Conservation (phyloP, 2,888 invertebrate genomes). For the Cyclophora punctaria region DNA sequence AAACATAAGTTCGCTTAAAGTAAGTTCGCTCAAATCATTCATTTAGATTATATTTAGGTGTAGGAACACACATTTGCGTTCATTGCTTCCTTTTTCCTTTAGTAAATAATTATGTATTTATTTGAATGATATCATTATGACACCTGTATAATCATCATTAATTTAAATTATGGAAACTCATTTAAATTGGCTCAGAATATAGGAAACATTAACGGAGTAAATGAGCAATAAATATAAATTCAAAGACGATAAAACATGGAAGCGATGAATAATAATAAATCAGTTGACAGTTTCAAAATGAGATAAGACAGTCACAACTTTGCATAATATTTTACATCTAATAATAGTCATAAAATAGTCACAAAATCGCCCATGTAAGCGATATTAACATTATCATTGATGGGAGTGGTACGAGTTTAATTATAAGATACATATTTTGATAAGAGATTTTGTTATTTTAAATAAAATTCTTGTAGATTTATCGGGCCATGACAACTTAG, state of each 20-base stretch:
- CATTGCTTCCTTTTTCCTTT: slow-evolving; percentile 37
- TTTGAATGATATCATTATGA: too few relatives aligned
- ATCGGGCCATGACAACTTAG: slow-evolving; percentile 71
- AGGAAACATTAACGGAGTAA: slow-evolving; percentile 4
- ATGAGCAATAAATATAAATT: slow-evolving; percentile 19
- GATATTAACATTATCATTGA: slow-evolving; percentile 59
- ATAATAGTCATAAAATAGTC: slow-evolving; percentile 65
- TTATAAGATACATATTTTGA: slow-evolving; percentile 48
- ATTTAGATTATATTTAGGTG: slow-evolving; percentile 56
- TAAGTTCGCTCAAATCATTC: slow-evolving; percentile 73
- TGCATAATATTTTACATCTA: slow-evolving; percentile 40
- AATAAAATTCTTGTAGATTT: slow-evolving; percentile 59
- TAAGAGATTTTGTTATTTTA: slow-evolving; percentile 55
- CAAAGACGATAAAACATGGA: slow-evolving; percentile 30
- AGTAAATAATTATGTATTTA: slow-evolving; percentile 9
- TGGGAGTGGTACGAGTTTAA: slow-evolving; percentile 66
- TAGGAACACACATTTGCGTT: slow-evolving; percentile 38
- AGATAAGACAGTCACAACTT: slow-evolving; percentile 40
- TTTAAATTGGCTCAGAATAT: slow-evolving; percentile 8
- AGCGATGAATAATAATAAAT: slow-evolving; percentile 46
- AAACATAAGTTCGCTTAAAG: slow-evolving; percentile 61
- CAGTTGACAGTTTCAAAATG: slow-evolving; percentile 30
- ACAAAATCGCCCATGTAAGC: slow-evolving; percentile 55
- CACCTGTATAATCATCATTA: slow-evolving; percentile 13
- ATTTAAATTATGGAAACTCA: slow-evolving; percentile 10